Base-by-base conservation (phyloP, 2,797 vertebrate species). In the Gambelia wislizenii region DNA sequence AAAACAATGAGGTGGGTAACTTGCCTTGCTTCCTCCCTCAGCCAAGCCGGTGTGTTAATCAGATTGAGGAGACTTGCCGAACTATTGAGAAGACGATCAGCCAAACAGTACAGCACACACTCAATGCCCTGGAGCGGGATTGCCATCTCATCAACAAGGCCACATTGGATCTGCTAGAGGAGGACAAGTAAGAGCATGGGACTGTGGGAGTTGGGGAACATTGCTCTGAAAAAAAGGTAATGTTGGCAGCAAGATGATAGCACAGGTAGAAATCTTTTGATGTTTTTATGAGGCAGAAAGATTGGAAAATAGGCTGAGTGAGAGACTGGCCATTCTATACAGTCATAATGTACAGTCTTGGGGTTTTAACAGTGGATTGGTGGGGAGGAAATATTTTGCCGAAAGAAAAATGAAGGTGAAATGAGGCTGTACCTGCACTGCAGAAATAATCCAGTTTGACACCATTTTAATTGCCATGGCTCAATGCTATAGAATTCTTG, bases 41-140 rank as follows among this genome's bases (percentile, higher is more conserved):
- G 98, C 96, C 97, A 20, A 98, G 97, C 61, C 98, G 98, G 89
- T 98, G 98, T 69, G 95, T 98, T 56, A 98, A 98, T 95, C 98
- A 98, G 95, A 96, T 98, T 2, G 98, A 98, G 85, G 98, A 98
- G 49, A 97, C 97, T 36, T 98, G 98, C 92, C 96, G 96, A 39
- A 97, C 97, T 27, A 80, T 98, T 0, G 98, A 98, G 94, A 98
- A 98, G 93, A 98, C 98, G 3, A 98, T 98, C 72, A 98, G 98
- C 92, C 98, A 98, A 87, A 98, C 98, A 0, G 97, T 98, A 12
- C 98, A 98, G 96, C 98, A 97, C 83, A 98, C 98, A 0, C 98
- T 98, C 22, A 98, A 98, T 94, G 96, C 97, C 12, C 95, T 98
- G 89, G 98, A 98, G 92, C 97, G 97, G 90, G 98, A 98, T 96